Conservation (phyloP, 2,888 invertebrate genomes). For the Euspilapteryx auroguttella region DNA sequence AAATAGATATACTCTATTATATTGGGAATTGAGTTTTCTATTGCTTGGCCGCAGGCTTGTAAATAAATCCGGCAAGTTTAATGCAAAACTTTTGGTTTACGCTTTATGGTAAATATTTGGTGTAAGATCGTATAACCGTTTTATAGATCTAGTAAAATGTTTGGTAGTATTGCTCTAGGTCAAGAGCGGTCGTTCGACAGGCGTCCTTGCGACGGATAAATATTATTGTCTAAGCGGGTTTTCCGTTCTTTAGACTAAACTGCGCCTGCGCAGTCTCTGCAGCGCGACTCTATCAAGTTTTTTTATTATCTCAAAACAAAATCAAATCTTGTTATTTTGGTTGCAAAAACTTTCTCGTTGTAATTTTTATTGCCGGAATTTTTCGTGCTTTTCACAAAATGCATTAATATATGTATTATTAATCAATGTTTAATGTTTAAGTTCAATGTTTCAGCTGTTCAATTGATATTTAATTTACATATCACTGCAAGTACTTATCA, state of each 20-base stretch:
- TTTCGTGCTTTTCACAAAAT: too few relatives aligned
- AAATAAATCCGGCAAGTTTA: slow-evolving; percentile 54
- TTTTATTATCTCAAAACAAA: too few relatives aligned
- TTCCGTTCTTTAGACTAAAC: slow-evolving; percentile 48
- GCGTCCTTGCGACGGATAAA: slow-evolving; percentile 57
- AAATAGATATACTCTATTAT: too few relatives aligned
- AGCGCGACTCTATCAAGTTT: not conserved
- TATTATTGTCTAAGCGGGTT: slow-evolving; percentile 60
- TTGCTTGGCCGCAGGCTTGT: slow-evolving; percentile 30
- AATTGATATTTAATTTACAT: too few relatives aligned
- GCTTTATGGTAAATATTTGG: slow-evolving; percentile 62
- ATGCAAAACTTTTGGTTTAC: slow-evolving; percentile 61
- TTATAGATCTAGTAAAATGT: slow-evolving; percentile 60
- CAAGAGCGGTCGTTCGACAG: slow-evolving; percentile 57
- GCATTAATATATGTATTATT: too few relatives aligned
- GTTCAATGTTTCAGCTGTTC: too few relatives aligned
- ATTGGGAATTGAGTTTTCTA: too few relatives aligned
- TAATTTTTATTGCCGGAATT: too few relatives aligned
- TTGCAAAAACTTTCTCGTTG: too few relatives aligned
- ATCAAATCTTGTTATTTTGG: too few relatives aligned
- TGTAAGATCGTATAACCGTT: slow-evolving; percentile 54
- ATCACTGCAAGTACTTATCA: too few relatives aligned
- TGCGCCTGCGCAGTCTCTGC: not conserved
- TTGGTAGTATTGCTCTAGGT: slow-evolving; percentile 60
- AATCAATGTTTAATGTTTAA: too few relatives aligned